These are phyloP conservation scores for Lomographa bimaculata DNA, from an alignment of 2,888 invertebrate genomes.

Conservation along the genomic window DNA sequence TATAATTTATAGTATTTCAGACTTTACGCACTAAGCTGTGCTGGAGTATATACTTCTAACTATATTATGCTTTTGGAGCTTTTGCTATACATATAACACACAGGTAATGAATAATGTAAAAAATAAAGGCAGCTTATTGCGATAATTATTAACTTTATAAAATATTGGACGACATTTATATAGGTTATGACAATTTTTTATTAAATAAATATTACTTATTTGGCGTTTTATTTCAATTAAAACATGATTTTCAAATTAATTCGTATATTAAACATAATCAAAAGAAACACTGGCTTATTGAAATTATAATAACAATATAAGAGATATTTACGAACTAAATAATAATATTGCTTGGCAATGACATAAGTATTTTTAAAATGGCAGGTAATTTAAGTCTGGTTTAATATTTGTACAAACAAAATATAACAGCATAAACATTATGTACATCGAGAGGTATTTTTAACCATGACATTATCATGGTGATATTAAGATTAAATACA, in stretches of 20 bases:
- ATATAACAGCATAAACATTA: no score
- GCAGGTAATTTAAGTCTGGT: no score
- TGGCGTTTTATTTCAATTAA: constrained; percentile 43
- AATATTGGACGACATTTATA: constrained; percentile 59
- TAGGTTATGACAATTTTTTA: constrained; percentile 70
- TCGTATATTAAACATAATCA: constrained; percentile 10
- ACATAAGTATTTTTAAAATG: no score
- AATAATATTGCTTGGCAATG: constrained; percentile 10
- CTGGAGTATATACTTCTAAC: constrained; percentile 62
- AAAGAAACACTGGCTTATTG: constrained; percentile 2
- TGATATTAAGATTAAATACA: no score
- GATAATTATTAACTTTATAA: constrained; percentile 34
- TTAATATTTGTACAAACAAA: no score
- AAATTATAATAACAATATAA: neutral
- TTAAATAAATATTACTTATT: constrained; percentile 63
- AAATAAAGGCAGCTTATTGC: constrained; percentile 76
- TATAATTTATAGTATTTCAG: constrained; percentile 63
- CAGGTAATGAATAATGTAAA: constrained; percentile 56
- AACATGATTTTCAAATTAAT: constrained; percentile 1
- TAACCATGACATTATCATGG: no score
- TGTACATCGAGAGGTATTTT: no score
- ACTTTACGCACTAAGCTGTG: constrained; percentile 59
- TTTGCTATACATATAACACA: constrained; percentile 60
- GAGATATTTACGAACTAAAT: neutral
- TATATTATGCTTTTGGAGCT: constrained; percentile 70